These are phyloP conservation scores for Gulo gulo DNA, from an alignment of 2,113 vertebrate species.

Conservation along the genomic window DNA sequence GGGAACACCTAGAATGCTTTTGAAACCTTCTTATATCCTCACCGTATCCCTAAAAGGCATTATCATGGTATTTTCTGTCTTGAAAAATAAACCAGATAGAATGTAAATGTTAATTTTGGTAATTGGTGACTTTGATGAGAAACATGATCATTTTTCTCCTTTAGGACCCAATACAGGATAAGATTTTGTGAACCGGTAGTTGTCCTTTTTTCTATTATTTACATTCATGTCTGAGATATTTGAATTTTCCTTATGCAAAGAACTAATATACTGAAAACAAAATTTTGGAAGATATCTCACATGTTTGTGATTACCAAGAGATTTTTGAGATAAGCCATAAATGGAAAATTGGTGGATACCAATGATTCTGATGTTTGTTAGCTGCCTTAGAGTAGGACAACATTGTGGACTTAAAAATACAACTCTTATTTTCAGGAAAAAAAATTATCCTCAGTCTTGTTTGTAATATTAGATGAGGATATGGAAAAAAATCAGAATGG, in stretches of 20 bases:
- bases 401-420: background rate
- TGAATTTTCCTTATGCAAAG: background rate
- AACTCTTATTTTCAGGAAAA: conserved; percentile 40
- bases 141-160: background rate
- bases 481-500: conserved; percentile 13
- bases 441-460: background rate
- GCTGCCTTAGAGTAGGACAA: background rate
- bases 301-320: background rate
- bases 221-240: background rate
- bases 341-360: background rate
- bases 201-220: background rate
- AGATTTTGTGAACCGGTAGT: background rate
- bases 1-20: background rate
- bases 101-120: conserved; percentile 15
- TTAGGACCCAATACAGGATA: background rate
- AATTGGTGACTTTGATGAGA: background rate
- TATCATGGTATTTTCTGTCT: background rate
- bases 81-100: background rate
- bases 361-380: conserved; percentile 30
- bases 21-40: background rate
- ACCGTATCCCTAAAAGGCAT: background rate
- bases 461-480: conserved; percentile 56
- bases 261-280: background rate
- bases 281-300: background rate
- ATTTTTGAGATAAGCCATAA: background rate